These are phyloP conservation scores for Nothobranchius furzeri DNA, from an alignment of 2,113 vertebrate species.

Conservation along the genomic window DNA sequence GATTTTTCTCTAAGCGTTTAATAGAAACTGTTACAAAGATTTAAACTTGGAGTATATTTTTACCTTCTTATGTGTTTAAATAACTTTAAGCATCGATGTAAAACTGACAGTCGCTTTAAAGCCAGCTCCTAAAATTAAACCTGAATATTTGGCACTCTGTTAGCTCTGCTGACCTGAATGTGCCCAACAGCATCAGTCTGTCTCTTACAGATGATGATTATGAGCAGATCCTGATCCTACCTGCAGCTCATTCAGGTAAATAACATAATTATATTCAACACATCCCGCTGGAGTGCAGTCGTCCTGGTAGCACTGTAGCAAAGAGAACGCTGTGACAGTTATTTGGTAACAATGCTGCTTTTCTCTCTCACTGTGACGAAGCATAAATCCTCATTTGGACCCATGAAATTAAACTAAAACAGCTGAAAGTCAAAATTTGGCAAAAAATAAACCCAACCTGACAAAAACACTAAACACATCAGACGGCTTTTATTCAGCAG, in stretches of 20 bases:
- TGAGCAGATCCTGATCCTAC: too few relatives aligned
- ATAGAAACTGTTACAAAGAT: too few relatives aligned
- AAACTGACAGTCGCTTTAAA: not conserved
- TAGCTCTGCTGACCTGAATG: too few relatives aligned
- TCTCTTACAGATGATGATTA: too few relatives aligned
- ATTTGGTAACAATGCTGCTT: not conserved
- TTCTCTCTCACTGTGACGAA: conserved; percentile 1
- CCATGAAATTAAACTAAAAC: conserved; percentile 17
- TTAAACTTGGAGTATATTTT: too few relatives aligned
- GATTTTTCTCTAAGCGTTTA: not conserved
- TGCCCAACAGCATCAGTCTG: too few relatives aligned
- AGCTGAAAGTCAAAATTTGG: conserved; percentile 24
- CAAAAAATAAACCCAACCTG: conserved; percentile 6
- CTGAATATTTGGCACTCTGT: not conserved
- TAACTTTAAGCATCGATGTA: not conserved
- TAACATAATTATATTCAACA: conserved; percentile 33
- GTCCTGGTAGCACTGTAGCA: not conserved
- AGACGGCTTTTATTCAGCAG: conserved; percentile 12
- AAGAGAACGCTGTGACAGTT: not conserved
- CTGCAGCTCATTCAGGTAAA: conserved; percentile 5
- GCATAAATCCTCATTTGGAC: conserved; percentile 11
- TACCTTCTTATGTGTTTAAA: not conserved
- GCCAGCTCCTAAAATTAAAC: not conserved
- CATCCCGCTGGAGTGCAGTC: conserved; percentile 22
- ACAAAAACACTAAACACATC: conserved; percentile 2